Percentiles rank a stretch among this genome's conserved stretches.
Conservation (phyloP, 2,797 vertebrate genomes). For the Squalus acanthias region DNA sequence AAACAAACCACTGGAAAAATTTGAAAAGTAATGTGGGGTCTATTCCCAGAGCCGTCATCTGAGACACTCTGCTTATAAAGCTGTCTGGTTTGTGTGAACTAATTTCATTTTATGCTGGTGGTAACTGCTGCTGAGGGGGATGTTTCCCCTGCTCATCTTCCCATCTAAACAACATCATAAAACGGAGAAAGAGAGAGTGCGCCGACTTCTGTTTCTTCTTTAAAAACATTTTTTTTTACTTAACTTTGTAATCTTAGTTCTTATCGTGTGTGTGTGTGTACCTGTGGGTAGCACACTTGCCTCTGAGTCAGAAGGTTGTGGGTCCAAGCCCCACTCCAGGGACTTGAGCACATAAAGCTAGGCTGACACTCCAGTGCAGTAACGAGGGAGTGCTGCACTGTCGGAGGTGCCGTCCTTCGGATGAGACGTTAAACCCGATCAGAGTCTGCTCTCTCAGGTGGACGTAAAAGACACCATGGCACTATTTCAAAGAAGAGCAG, state of each 20-base stretch:
- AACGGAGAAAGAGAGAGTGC: neutral
- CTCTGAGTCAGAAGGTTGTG: no score
- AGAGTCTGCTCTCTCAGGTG: no score
- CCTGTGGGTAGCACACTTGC: no score
- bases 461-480: no score
- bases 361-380: no score
- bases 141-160: neutral
- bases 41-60: neutral
- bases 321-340: no score
- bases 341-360: no score
- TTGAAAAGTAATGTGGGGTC: neutral
- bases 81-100: neutral
- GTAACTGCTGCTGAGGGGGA: neutral
- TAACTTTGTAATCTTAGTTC: conserved; percentile 44
- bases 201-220: neutral
- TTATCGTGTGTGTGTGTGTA: neutral
- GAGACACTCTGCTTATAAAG: neutral
- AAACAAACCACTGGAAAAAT: neutral
- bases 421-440: no score
- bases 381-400: no score
- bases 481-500: no score
- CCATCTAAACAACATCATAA: neutral
- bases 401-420: no score
- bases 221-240: neutral
- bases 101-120: neutral